Evolutionary conservation across 64 coral and sea anemone genomes (phyloP), one percentile per base, ranked within the genome.

Genomic region (Montipora foliosa): DNA sequence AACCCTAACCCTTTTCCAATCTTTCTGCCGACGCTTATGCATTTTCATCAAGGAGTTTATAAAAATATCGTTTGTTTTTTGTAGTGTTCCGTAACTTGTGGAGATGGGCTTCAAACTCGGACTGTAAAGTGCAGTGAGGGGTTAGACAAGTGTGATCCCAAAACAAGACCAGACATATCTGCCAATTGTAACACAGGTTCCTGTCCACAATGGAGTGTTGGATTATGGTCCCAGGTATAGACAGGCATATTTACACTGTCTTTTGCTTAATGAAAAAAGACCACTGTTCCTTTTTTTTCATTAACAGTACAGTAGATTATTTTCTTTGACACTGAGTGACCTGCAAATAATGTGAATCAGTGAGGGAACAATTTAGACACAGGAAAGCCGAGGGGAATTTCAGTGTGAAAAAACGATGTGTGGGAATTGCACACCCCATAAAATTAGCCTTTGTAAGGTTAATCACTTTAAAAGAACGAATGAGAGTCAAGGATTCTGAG

Each of bases 81-180:
- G 48, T 4, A 92, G 90, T 92, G 90, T 45, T 92, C 90, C 58
- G 51, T 66, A 57, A 93, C 92, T 22, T 93, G 92, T 69, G 92
- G 92, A 15, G 77, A 51, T 52, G 92, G 92, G 55, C 21, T 78
- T 44, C 70, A 67, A 80, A 21, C 61, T 9, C 83, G 92, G n/a
- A 29, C 77, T 12, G 64, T 93, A 11, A 24, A 24, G 3, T 93
- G 92, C 50, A 81, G 79, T 17, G 66, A 50, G 0, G 67, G 68
- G 24, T 10, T 45, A 29, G 69, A 57, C 47, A 58, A 37, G 11
- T 92, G 90, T 24, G 88, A 92, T 11, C 52, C 50, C 3, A 19
- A 47, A 69, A 50, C 90, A 37, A 95, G 70, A 75, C 83, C 90
- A 49, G 74, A 11, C 44, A 86, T 47, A 8, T 47, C 48, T 46